These are phyloP conservation scores for Dione juno DNA, from an alignment of 2,888 invertebrate genomes.

Conservation along the genomic window DNA sequence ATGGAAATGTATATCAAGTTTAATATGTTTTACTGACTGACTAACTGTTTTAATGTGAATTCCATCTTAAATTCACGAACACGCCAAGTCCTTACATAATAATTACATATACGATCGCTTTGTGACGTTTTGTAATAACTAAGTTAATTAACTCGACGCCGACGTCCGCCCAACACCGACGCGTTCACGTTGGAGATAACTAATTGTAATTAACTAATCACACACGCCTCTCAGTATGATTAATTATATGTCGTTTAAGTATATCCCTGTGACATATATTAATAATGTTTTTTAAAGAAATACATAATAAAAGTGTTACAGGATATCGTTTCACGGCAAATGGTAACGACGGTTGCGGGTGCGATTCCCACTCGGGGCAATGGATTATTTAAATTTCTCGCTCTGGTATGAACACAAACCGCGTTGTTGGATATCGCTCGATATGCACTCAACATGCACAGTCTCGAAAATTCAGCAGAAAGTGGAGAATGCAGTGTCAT, in stretches of 20 bases:
- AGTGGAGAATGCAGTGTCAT: too few relatives aligned
- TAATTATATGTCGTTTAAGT: constrained; percentile 39
- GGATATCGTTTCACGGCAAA: too few relatives aligned
- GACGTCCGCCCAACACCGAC: constrained; percentile 43
- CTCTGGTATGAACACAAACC: too few relatives aligned
- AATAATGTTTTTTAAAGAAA: neutral
- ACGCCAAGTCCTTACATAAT: constrained; percentile 7
- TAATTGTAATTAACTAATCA: constrained; percentile 51
- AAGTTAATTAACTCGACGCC: constrained; percentile 64
- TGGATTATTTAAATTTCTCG: too few relatives aligned
- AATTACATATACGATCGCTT: constrained; percentile 25
- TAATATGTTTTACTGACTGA: too few relatives aligned
- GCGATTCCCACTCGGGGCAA: too few relatives aligned
- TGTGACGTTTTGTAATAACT: constrained; percentile 60
- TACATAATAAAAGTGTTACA: neutral
- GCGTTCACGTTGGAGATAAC: constrained; percentile 45
- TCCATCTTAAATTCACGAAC: constrained; percentile 2
- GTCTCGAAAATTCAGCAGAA: too few relatives aligned
- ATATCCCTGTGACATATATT: constrained; percentile 8
- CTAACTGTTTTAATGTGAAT: neutral
- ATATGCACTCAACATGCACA: too few relatives aligned
- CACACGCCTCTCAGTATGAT: constrained; percentile 42
- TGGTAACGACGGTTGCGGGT: too few relatives aligned
- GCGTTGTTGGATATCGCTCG: too few relatives aligned
- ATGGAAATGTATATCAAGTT: too few relatives aligned